A percentile compares a stretch with the other conserved stretches of the same genome.
These are phyloP conservation scores for Tadarida brasiliensis DNA, from an alignment of 2,797 vertebrate genomes.

Conservation along the genomic window DNA sequence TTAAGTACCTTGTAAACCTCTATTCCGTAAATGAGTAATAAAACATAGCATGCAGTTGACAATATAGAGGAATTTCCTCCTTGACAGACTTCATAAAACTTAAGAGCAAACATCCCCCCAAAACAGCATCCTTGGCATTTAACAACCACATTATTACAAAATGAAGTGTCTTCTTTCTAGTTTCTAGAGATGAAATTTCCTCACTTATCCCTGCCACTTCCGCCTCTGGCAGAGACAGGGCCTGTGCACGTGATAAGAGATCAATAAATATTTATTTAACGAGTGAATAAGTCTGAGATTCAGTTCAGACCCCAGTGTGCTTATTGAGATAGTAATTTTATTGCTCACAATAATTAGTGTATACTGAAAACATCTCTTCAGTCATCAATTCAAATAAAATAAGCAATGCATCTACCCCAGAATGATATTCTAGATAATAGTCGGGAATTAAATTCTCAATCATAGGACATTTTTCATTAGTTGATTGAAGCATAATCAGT, in stretches of 20 bases:
- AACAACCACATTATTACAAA: background rate
- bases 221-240: background rate
- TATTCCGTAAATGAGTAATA: background rate
- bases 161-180: background rate
- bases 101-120: constrained; percentile 48
- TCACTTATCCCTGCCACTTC: background rate
- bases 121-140: constrained; percentile 30
- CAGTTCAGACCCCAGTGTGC: background rate
- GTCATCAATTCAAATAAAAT: constrained; percentile 55
- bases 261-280: constrained; percentile 53
- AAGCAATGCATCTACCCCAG: background rate
- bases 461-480: constrained; percentile 46
- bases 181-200: constrained; percentile 22
- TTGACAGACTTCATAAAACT: constrained; percentile 66
- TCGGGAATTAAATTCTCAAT: background rate
- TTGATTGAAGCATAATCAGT: constrained; percentile 47
- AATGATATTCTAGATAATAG: constrained; percentile 45
- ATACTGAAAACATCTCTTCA: constrained; percentile 57
- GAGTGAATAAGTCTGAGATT: constrained; percentile 56
- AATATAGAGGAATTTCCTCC: constrained; percentile 67
- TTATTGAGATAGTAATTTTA: constrained; percentile 64
- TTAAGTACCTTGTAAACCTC: background rate
- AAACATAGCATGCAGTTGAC: background rate
- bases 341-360: constrained; percentile 60
- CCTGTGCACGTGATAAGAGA: background rate